These are phyloP conservation scores for Ceratothoa steindachneri DNA, from an alignment of 2,888 invertebrate species.

Conservation along the genomic window DNA sequence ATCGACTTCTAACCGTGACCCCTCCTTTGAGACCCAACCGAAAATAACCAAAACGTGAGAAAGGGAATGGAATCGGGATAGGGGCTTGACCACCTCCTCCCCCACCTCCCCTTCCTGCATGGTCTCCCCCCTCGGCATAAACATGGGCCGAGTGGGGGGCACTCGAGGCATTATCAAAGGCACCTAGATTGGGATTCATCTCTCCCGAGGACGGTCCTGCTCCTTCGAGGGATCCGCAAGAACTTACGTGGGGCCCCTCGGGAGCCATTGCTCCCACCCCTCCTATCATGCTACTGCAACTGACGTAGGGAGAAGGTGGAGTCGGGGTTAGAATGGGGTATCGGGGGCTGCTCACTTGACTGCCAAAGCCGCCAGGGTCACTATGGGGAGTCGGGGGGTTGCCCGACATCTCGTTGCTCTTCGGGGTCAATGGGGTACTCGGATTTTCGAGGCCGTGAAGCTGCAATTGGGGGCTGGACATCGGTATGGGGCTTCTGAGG, in stretches of 20 bases:
- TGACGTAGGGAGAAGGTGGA: conserved; percentile 15
- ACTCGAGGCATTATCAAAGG: background rate
- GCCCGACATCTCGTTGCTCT: conserved; percentile 28
- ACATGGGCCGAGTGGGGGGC: background rate
- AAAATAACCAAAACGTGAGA: conserved; percentile 61
- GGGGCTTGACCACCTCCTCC: conserved; percentile 24
- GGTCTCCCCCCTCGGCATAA: background rate
- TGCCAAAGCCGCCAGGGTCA: conserved; percentile 33
- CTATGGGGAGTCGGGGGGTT: conserved; percentile 42
- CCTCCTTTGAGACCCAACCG: conserved; percentile 58
- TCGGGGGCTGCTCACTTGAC: conserved; percentile 37
- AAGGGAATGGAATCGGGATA: conserved; percentile 49
- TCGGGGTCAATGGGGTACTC: conserved; percentile 38
- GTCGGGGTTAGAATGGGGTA: conserved; percentile 29
- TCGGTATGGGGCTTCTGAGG: conserved; percentile 33
- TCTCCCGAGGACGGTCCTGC: background rate
- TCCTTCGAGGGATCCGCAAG: background rate
- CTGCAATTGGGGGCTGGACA: conserved; percentile 38
- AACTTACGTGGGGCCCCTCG: background rate
- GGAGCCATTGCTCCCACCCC: background rate
- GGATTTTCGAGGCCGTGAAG: conserved; percentile 36
- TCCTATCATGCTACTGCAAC: conserved; percentile 29
- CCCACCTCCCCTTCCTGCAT: conserved; percentile 31
- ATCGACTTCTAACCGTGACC: conserved; percentile 34
- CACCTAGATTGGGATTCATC: background rate